Conservation (phyloP, 2,113 vertebrate species). For the Leiothrix lutea region DNA sequence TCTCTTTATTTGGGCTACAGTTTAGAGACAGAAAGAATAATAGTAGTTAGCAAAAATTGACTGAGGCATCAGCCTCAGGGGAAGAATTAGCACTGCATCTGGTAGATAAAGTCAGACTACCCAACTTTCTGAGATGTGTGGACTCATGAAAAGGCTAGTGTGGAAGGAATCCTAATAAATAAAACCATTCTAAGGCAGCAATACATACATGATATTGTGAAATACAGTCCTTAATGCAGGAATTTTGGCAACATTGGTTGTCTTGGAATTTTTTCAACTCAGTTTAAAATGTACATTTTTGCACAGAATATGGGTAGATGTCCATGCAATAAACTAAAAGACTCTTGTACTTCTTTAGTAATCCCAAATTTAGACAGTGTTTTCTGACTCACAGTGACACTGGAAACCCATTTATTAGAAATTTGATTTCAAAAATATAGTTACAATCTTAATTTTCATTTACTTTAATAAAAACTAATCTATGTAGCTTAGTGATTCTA, state of each 20-base stretch:
- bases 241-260: neutral
- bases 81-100: fast-evolving
- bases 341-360: neutral
- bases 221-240: neutral
- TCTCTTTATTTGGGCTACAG: neutral
- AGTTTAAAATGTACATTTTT: neutral
- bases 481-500: neutral
- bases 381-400: neutral
- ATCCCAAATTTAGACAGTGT: neutral
- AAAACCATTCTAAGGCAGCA: neutral
- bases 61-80: neutral
- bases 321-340: neutral
- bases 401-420: neutral
- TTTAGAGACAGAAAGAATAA: neutral
- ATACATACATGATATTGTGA: neutral
- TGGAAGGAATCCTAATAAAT: neutral
- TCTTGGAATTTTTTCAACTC: neutral
- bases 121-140: neutral
- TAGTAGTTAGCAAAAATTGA: neutral
- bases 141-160: neutral
- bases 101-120: neutral
- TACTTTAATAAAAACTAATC: neutral
- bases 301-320: neutral
- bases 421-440: neutral
- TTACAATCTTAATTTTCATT: neutral